Evolutionary conservation across 2,797 vertebrate species (phyloP).

Genomic region (Sebastes steindachneri): DNA sequence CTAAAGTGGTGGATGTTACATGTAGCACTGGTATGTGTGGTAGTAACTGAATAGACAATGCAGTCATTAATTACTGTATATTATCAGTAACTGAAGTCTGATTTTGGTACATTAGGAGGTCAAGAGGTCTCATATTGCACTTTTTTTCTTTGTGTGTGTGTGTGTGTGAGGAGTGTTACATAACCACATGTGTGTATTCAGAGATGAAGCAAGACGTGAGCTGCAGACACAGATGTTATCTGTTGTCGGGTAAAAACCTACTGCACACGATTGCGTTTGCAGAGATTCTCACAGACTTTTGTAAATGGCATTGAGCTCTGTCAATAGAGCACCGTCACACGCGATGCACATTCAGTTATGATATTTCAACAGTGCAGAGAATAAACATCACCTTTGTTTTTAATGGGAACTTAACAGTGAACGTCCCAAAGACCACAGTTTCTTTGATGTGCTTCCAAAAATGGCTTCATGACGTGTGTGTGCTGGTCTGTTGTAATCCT

Average conservation of each 20-base stretch:
- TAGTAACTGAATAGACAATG: not conserved
- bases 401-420: not conserved
- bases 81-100: not conserved
- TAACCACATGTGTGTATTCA: not conserved
- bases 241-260: not conserved
- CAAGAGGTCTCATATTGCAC: not conserved
- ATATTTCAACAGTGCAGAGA: not conserved
- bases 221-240: constrained; percentile 9
- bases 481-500: not conserved
- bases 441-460: not conserved
- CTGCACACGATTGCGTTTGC: not conserved
- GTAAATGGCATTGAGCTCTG: not conserved
- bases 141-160: not conserved
- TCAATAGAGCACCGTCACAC: not conserved
- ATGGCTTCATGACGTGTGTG: not conserved
- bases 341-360: not conserved
- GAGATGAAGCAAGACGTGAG: not conserved
- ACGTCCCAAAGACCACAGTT: not conserved
- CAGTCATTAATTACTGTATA: not conserved
- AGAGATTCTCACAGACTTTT: not conserved
- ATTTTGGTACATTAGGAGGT: not conserved
- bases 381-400: not conserved
- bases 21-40: not conserved
- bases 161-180: not conserved
- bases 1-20: not conserved